Conservation (phyloP, 2,888 invertebrate genomes). For the Limnephilus rhombicus region DNA sequence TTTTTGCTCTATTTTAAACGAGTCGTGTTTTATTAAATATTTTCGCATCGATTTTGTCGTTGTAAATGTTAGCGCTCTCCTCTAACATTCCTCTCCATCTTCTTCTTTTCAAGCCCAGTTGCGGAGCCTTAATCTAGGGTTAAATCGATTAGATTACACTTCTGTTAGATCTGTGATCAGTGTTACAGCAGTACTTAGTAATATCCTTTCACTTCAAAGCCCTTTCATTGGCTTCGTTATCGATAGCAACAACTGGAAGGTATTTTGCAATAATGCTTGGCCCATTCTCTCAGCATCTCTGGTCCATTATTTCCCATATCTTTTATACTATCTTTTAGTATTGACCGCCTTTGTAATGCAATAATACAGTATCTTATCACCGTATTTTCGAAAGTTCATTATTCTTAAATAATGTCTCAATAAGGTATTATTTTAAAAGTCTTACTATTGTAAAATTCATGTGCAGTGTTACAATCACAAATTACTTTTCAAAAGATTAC, state of each 20-base stretch:
- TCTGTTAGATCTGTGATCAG: background rate
- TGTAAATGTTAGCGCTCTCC: too few species aligned
- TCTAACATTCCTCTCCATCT: too few species aligned
- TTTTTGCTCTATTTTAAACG: too few species aligned
- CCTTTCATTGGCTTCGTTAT: background rate
- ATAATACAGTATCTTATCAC: background rate
- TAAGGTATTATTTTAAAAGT: too few species aligned
- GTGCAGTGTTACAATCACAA: too few species aligned
- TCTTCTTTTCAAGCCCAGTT: too few species aligned
- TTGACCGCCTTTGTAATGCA: background rate
- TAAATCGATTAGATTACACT: too few species aligned
- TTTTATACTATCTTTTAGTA: background rate
- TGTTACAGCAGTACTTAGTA: background rate
- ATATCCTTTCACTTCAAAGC: background rate
- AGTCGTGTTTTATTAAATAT: too few species aligned
- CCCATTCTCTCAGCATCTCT: background rate
- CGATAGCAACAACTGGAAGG: background rate
- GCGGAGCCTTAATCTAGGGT: too few species aligned
- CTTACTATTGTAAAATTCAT: too few species aligned
- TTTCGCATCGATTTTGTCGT: too few species aligned
- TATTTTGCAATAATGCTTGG: background rate
- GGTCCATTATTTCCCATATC: background rate
- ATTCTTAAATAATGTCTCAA: background rate
- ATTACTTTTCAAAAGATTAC: too few species aligned
- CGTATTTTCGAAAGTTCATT: background rate